A percentile compares a stretch with the other conserved stretches of the same genome.
Evolutionary conservation across 2,113 vertebrate genomes (phyloP).

Genomic region (Ammodytes dubius): DNA sequence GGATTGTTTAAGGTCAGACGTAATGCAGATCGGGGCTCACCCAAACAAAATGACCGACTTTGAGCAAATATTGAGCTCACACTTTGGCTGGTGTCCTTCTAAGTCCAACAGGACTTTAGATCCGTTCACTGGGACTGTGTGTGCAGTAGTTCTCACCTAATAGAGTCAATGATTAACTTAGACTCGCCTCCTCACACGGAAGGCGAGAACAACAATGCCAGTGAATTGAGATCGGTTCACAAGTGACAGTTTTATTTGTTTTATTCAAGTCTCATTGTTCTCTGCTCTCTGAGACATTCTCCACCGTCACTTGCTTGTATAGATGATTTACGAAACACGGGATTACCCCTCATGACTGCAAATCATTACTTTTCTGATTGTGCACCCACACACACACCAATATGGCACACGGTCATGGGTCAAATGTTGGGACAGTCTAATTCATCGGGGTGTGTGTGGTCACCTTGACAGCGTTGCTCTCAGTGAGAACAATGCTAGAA

Average conservation of each 20-base stretch:
- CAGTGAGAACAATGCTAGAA: conserved; percentile 46
- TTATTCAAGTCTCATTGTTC: conserved; percentile 40
- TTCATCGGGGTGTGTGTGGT: conserved; percentile 36
- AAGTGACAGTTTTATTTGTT: conserved; percentile 34
- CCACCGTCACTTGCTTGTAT: background rate
- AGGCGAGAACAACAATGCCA: conserved; percentile 19
- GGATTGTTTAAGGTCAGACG: background rate
- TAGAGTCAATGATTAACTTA: conserved; percentile 78
- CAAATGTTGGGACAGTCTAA: conserved; percentile 20
- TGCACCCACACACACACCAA: background rate
- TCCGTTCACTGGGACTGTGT: background rate
- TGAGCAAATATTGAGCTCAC: conserved; percentile 26
- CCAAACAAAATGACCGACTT: conserved; percentile 15
- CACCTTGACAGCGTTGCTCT: conserved; percentile 56
- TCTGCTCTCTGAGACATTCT: conserved; percentile 24
- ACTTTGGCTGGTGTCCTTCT: conserved; percentile 10
- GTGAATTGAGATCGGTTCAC: conserved; percentile 28
- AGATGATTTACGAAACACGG: conserved; percentile 30
- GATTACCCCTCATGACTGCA: conserved; percentile 29
- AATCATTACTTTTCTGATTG: conserved; percentile 24
- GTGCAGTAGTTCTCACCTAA: conserved; percentile 42
- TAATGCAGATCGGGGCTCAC: background rate
- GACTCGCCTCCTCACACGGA: conserved; percentile 20
- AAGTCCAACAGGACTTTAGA: conserved; percentile 18
- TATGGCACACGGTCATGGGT: conserved; percentile 44